These are phyloP conservation scores for Ceratitis capitata DNA, from an alignment of 1,140 invertebrate species.

Conservation along the genomic window DNA sequence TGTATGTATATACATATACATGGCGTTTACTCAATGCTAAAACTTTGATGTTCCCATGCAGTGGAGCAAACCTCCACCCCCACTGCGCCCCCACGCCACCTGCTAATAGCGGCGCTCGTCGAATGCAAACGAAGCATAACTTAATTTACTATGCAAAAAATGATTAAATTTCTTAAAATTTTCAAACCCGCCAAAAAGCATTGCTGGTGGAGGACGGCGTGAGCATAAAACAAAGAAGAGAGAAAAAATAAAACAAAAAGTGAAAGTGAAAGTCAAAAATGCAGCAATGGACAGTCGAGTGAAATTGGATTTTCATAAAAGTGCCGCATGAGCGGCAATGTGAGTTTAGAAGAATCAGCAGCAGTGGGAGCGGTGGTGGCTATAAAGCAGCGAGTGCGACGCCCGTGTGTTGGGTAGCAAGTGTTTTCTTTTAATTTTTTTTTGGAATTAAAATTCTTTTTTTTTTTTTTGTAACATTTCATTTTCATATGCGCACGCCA, in stretches of 20 bases:
- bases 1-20: background rate
- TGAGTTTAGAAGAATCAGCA: background rate
- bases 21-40: background rate
- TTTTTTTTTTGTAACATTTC: too few relatives aligned
- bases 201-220: background rate
- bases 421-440: background rate
- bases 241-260: background rate
- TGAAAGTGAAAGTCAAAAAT: background rate
- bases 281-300: constrained; percentile 12
- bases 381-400: background rate
- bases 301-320: constrained; percentile 22
- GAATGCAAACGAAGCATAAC: constrained; percentile 13
- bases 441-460: constrained; percentile 16
- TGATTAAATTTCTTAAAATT: constrained; percentile 30
- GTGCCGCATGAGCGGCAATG: background rate
- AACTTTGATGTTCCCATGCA: constrained; percentile 6
- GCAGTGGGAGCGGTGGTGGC: background rate
- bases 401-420: background rate
- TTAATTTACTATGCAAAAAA: constrained; percentile 30
- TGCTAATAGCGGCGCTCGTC: background rate
- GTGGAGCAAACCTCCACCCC: background rate
- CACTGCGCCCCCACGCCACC: background rate
- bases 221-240: background rate
- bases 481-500: background rate
- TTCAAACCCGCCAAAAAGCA: constrained; percentile 5